These are phyloP conservation scores for Podotricha telesiphe DNA, from an alignment of 2,888 invertebrate genomes.

Conservation along the genomic window DNA sequence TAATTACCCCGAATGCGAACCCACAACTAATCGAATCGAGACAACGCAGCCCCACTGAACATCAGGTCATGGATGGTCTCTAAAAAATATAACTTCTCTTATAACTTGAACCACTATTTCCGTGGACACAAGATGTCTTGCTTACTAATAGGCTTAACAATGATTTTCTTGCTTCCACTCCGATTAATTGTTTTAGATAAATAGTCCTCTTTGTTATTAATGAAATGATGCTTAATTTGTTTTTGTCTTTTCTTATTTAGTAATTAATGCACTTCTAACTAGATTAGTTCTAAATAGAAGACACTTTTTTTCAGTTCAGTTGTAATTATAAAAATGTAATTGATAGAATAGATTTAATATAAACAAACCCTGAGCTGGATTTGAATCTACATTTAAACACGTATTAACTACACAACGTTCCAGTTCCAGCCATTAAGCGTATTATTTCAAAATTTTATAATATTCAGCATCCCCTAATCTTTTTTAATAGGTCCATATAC, in stretches of 20 bases:
- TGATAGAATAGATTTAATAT: no score
- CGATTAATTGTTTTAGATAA: constrained; percentile 51
- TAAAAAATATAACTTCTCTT: background rate
- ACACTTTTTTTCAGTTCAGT: no score
- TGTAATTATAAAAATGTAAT: no score
- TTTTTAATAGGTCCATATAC: constrained; percentile 61
- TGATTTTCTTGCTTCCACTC: constrained; percentile 49
- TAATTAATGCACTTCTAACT: constrained; percentile 11
- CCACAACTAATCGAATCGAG: no score
- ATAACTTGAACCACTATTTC: constrained; percentile 29
- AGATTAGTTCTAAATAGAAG: background rate
- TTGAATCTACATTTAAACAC: no score
- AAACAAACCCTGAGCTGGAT: no score
- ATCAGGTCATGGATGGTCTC: no score
- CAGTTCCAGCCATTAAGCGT: background rate
- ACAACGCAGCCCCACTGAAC: no score
- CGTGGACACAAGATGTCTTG: constrained; percentile 44
- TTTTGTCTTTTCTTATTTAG: background rate
- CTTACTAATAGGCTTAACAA: constrained; percentile 52
- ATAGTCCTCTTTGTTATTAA: constrained; percentile 44
- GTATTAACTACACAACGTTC: no score
- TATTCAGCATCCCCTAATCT: constrained; percentile 50
- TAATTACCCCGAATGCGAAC: no score
- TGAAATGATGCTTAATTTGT: constrained; percentile 33
- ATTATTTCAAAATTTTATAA: constrained; percentile 7